Evolutionary conservation across 2,888 invertebrate species (phyloP).

Genomic region (Lingula anatina): DNA sequence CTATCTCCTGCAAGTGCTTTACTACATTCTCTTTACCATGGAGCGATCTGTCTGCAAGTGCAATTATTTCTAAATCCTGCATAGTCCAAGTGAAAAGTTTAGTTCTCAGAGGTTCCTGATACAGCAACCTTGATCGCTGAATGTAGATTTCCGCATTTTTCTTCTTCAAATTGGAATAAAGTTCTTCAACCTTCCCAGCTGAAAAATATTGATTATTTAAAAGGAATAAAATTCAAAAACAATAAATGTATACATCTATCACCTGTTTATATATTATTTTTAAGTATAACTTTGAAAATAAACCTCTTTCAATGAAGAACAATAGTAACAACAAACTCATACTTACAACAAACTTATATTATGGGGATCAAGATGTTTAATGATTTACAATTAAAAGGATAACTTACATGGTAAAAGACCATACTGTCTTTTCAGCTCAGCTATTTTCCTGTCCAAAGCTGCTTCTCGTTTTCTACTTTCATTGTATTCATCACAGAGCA

Average conservation of each 20-base stretch:
- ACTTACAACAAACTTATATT: not conserved
- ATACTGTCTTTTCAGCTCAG: constrained; percentile 75
- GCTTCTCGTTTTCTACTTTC: constrained; percentile 76
- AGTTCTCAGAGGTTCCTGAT: constrained; percentile 64
- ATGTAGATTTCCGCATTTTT: constrained; percentile 95
- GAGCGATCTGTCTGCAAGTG: constrained; percentile 80
- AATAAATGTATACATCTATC: not conserved
- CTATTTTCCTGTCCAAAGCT: constrained; percentile 73
- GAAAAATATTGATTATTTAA: constrained; percentile 7
- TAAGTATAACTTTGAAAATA: not conserved
- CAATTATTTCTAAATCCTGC: constrained; percentile 67
- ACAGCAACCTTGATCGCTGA: constrained; percentile 75
- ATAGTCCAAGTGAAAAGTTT: constrained; percentile 80
- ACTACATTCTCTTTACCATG: constrained; percentile 76
- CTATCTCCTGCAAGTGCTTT: constrained; percentile 71
- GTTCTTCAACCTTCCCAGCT: constrained; percentile 65
- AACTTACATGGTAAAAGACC: constrained; percentile 71
- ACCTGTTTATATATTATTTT: not conserved
- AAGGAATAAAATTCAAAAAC: not conserved
- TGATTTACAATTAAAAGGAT: too few species aligned
- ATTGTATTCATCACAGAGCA: constrained; percentile 89
- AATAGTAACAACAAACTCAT: not conserved
- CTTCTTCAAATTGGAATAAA: constrained; percentile 78
- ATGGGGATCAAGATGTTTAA: too few species aligned
- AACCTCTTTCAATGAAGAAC: not conserved